Base-by-base conservation (phyloP, 2,797 vertebrate species). In the Galago senegalensis region DNA sequence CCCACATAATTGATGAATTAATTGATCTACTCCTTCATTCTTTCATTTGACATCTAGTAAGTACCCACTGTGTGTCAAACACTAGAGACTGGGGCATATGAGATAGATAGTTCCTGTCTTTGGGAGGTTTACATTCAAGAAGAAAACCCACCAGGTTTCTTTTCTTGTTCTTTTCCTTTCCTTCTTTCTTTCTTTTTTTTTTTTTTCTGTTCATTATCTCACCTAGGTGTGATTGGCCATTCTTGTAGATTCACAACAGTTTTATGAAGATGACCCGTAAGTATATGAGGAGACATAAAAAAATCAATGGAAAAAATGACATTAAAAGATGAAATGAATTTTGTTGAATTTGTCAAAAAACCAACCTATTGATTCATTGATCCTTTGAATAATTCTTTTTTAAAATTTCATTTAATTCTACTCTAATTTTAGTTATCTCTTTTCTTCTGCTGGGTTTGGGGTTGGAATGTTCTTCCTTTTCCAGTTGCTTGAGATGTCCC, bases 151-250 rank as follows among this genome's bases (percentile, higher is more conserved):
- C 29, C 18, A 61, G 34, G 0, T 21, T 37, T 56, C 37, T 58
- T 93, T 91, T 25, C 70, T 31, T 81, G 34, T 46, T 88, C 3
- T 94, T 85, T 95, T 31, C 63, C 49, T 85, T 80, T 76, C 18
- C 31, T 89, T 88, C 81, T 60, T 53, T 88, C 91, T 82, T 11
- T 86, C 34, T 7, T 69, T 83, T 40, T 40, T 40, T 40, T 82
- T 11, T 86, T 7, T 69, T 83, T 34, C 8, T 70, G n/a, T 34
- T 84, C 17, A 67, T n/a, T 31, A 29, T n/a, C 75, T 86, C 69
- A 58, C 40, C 25, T 83, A 46, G 12, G 5, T 87, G 34, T 94
- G 58, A 21, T 63, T 76, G 37, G 20, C 56, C 20, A 23, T 61
- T 60, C 53, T 81, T 25, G 49, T 7, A 4, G 67, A 87, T 40